Evolutionary conservation across 2,113 vertebrate species (phyloP), one percentile per base, ranked within the genome.

Genomic region (Nesospiza acunhae): DNA sequence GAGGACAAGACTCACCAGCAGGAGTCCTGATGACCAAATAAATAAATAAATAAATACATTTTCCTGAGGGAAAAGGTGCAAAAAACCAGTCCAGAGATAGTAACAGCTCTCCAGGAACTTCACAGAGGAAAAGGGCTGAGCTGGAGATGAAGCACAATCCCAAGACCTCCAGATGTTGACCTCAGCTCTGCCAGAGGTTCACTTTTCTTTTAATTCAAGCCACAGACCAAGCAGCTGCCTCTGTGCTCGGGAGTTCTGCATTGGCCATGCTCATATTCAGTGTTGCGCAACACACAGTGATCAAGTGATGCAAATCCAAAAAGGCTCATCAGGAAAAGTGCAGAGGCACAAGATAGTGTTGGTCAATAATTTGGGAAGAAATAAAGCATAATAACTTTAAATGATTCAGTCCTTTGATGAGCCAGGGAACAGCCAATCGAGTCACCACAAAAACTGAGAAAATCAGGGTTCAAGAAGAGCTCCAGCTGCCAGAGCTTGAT

Each of bases 251-350:
- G 47, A 75, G 13, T 2, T 79, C 33, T 19, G 10, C 11, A 1
- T 1, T 87, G 49, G 6, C 23, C 58, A 6, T 6, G 20, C 18
- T 87, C 62, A 30, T 24, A 14, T 20, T 47, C 19, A 18, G 0
- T 23, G 8, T 11, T 49, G 20, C 53, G 28, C 9, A 63, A 59
- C 23, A 15, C 41, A 26, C 0, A 0, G 21, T 39, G 33, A 30
- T 33, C 24, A 42, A 72, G 37, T 13, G 68, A 22, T 20, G 11
- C 2, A 30, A 87, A 39, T 17, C 41, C 78, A 16, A 46, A 89
- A 60, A 4, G 31, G 21, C 28, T 83, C 66, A 42, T 22, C 44
- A 72, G 59, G 56, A 67, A 63, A 88, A 64, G 13, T 26, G 28
- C 30, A 44, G 46, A 58, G 37, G 18, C n/a, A 63, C 27, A 24